These are phyloP conservation scores for Crematogaster levior DNA, from an alignment of 2,888 invertebrate genomes.

Conservation along the genomic window DNA sequence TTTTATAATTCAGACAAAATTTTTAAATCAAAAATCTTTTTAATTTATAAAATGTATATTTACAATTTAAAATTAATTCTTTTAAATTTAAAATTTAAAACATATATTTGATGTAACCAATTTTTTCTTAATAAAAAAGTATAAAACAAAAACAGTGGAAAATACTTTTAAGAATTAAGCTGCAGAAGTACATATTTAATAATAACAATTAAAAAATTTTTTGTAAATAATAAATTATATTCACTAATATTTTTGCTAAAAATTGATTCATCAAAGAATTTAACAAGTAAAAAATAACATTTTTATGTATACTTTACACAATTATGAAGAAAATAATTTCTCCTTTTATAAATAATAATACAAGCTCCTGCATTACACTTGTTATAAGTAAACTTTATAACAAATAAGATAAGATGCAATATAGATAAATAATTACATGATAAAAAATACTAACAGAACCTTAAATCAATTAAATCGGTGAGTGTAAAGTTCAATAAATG, in stretches of 20 bases:
- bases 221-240: not conserved
- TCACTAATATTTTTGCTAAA: constrained; percentile 30
- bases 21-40: not conserved
- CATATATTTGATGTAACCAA: not conserved
- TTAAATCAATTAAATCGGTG: not conserved
- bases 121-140: not conserved
- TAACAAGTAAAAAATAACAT: not conserved
- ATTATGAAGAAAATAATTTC: not conserved
- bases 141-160: not conserved
- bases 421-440: not conserved
- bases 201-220: constrained; percentile 51
- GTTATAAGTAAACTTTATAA: too few species aligned
- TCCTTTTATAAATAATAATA: not conserved
- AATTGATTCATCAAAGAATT: not conserved
- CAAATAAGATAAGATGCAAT: not conserved
- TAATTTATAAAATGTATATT: not conserved
- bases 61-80: not conserved
- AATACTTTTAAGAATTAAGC: not conserved
- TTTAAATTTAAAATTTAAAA: not conserved
- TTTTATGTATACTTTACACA: not conserved
- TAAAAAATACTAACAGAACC: not conserved
- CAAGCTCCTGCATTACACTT: too few species aligned
- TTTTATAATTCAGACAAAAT: not conserved
- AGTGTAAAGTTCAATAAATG: not conserved
- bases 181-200: constrained; percentile 18